A percentile compares a stretch with the other conserved stretches of the same genome.
Evolutionary conservation across 2,113 vertebrate species (phyloP).

Genomic region (Actenoides lindsayi): DNA sequence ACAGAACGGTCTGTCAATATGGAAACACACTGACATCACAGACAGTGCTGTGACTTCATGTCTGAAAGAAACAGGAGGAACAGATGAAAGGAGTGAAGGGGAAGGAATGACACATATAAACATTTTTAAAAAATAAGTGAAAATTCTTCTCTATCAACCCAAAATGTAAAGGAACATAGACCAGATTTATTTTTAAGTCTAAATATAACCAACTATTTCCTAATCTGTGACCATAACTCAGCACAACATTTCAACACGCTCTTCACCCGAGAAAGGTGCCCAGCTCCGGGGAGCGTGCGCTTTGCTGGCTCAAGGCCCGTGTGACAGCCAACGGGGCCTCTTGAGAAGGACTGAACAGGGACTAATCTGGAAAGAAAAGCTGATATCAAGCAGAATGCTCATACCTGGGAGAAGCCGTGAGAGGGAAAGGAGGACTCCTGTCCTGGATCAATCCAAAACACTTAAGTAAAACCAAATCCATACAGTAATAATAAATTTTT

Average conservation of each 20-base stretch:
- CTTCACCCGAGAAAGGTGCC: neutral
- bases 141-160: neutral
- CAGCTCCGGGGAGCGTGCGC: neutral
- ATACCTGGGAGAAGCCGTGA: neutral
- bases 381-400: neutral
- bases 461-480: neutral
- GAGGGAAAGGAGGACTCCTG: neutral
- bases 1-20: slow-evolving; percentile 64
- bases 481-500: too few species aligned
- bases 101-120: slow-evolving; percentile 40
- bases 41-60: slow-evolving; percentile 65
- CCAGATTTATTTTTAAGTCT: slow-evolving; percentile 18
- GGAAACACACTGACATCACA: slow-evolving; percentile 67
- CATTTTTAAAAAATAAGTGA: slow-evolving; percentile 24
- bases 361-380: neutral
- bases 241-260: neutral
- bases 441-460: neutral
- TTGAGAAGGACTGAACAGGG: neutral
- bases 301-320: neutral
- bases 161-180: slow-evolving; percentile 5
- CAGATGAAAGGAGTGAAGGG: slow-evolving; percentile 56
- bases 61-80: slow-evolving; percentile 63
- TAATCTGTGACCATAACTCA: neutral
- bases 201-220: slow-evolving; percentile 18
- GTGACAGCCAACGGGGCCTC: neutral